These are phyloP conservation scores for Allolobophora icterica DNA, from an alignment of 2,888 invertebrate species.

Conservation along the genomic window DNA sequence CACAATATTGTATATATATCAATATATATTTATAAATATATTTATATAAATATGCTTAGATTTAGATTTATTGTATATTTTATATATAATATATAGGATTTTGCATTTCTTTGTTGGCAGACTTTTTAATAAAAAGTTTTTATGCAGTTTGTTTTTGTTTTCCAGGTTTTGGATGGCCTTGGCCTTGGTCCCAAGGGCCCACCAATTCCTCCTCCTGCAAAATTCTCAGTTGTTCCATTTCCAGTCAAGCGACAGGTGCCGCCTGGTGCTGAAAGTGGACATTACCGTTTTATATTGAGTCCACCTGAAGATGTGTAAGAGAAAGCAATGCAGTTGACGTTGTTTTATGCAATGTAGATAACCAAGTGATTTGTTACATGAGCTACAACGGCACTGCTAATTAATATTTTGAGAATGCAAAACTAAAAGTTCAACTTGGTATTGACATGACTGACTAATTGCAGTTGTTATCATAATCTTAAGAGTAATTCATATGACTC, in stretches of 20 bases:
- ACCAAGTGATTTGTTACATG: not conserved
- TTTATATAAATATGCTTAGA: too few species aligned
- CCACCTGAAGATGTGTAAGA: constrained; percentile 65
- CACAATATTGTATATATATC: not conserved
- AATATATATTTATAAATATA: too few species aligned
- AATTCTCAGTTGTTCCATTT: constrained; percentile 63
- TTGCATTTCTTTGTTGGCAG: not conserved
- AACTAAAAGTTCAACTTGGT: not conserved
- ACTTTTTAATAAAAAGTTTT: not conserved
- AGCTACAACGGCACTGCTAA: not conserved
- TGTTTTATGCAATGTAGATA: not conserved
- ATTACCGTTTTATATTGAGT: constrained; percentile 63
- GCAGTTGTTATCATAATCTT: not conserved
- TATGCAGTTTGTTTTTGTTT: not conserved
- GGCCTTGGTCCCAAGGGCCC: constrained; percentile 64
- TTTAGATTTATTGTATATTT: too few species aligned
- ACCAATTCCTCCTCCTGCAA: constrained; percentile 64
- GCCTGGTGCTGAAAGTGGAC: constrained; percentile 60
- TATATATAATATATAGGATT: too few species aligned
- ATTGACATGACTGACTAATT: not conserved
- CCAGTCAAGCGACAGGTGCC: constrained; percentile 64
- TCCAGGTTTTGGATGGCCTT: constrained; percentile 64
- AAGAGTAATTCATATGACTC: not conserved
- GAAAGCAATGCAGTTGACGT: not conserved
- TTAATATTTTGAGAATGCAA: not conserved